These are phyloP conservation scores for Bryconaethiops microstoma DNA, from an alignment of 2,797 vertebrate species.

Conservation along the genomic window DNA sequence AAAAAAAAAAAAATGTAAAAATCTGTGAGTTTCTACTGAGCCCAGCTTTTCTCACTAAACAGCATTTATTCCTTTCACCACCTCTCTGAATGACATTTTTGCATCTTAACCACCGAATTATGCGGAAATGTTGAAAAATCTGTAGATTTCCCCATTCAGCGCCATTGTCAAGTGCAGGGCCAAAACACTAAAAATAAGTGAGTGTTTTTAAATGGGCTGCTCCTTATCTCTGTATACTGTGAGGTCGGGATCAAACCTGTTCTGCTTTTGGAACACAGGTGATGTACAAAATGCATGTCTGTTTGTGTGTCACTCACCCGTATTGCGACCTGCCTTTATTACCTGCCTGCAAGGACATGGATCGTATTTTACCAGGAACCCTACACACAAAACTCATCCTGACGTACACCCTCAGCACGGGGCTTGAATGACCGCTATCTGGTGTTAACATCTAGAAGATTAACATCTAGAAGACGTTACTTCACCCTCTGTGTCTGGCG, in stretches of 20 bases:
- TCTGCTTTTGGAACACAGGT: neutral
- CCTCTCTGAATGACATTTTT: too few relatives aligned
- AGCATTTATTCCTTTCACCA: too few relatives aligned
- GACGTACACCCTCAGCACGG: neutral
- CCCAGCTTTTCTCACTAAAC: too few relatives aligned
- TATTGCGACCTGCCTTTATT: neutral
- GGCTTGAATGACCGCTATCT: constrained; percentile 6
- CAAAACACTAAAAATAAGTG: too few relatives aligned
- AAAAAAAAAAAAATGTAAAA: too few relatives aligned
- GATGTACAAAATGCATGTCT: neutral
- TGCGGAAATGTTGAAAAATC: too few relatives aligned
- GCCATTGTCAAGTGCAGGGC: too few relatives aligned
- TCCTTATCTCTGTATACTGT: neutral
- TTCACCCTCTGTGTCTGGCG: neutral
- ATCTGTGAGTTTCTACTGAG: too few relatives aligned
- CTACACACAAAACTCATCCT: constrained; percentile 24
- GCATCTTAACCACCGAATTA: too few relatives aligned
- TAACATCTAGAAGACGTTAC: constrained; percentile 3
- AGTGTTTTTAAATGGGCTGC: too few relatives aligned
- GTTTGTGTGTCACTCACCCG: constrained; percentile 1
- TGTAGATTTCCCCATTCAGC: too few relatives aligned
- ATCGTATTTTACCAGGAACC: constrained; percentile 25
- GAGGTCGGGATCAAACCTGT: neutral
- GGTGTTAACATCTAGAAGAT: constrained; percentile 15
- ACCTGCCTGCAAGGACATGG: neutral